Conservation (phyloP, 1,140 invertebrate genomes). For the Drosophila kanapiae region DNA sequence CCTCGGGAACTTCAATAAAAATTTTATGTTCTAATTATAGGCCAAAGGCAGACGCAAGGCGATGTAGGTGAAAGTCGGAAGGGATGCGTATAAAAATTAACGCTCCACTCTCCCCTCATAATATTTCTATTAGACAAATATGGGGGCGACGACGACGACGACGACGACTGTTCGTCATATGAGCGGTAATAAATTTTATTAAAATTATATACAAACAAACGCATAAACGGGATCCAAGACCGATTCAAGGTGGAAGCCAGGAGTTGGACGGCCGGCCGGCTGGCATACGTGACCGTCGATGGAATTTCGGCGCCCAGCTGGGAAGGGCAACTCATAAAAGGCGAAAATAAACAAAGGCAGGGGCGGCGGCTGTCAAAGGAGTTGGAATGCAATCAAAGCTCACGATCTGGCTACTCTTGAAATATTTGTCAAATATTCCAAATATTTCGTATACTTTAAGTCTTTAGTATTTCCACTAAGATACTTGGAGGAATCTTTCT, state of each 20-base stretch:
- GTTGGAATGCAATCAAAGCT: conserved; percentile 30
- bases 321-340: conserved; percentile 68
- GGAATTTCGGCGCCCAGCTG: conserved; percentile 60
- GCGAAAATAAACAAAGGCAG: conserved; percentile 59
- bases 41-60: conserved; percentile 29
- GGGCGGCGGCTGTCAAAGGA: conserved; percentile 28
- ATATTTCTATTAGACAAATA: conserved; percentile 83
- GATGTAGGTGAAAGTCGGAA: conserved; percentile 5
- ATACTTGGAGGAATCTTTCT: background rate
- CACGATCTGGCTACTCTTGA: conserved; percentile 11
- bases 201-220: conserved; percentile 65
- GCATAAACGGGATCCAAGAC: conserved; percentile 43
- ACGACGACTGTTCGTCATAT: conserved; percentile 53
- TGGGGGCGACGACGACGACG: background rate
- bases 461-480: background rate
- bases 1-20: conserved; percentile 71
- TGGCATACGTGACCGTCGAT: conserved; percentile 75
- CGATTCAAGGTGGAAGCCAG: conserved; percentile 33
- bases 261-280: too few relatives aligned
- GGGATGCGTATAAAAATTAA: conserved; percentile 63
- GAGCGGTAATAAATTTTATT: conserved; percentile 79
- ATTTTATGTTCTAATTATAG: conserved; percentile 76
- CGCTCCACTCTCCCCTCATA: conserved; percentile 21
- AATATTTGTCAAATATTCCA: background rate
- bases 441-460: background rate